Conservation (phyloP, 2,797 vertebrate genomes). For the Menidia menidia region DNA sequence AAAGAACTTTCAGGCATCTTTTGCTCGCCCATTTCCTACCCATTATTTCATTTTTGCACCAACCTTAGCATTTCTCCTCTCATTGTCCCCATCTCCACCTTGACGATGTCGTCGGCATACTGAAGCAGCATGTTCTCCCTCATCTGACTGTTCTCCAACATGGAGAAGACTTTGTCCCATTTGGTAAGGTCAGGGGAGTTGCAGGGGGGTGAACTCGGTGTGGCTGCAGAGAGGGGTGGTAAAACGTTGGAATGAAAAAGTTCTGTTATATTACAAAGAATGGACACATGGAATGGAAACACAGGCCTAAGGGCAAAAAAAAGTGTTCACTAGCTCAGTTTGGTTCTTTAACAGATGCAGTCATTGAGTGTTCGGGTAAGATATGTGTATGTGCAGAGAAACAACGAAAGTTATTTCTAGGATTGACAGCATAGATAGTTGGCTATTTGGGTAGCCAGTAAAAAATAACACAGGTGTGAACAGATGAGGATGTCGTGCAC, state of each 20-base stretch:
- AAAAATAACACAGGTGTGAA: conserved; percentile 1
- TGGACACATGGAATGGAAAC: no score
- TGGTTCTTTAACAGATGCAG: conserved; percentile 10
- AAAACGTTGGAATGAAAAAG: neutral
- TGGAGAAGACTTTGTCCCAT: conserved; percentile 97
- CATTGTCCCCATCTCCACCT: conserved; percentile 86
- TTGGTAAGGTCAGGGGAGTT: conserved; percentile 75
- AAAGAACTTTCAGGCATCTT: neutral
- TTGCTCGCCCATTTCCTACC: neutral
- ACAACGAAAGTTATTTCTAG: neutral
- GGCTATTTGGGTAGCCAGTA: neutral
- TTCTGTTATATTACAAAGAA: no score
- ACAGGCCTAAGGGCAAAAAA: neutral
- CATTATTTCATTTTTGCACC: conserved; percentile 19
- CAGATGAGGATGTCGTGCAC: conserved; percentile 22
- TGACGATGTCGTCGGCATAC: conserved; percentile 86
- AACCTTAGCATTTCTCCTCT: conserved; percentile 86
- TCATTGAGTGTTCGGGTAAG: neutral
- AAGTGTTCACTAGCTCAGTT: neutral
- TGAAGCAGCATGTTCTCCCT: conserved; percentile 95
- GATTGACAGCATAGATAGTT: neutral
- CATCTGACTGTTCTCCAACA: conserved; percentile 98
- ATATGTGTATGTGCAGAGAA: neutral
- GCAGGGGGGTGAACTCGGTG: conserved; percentile 73
- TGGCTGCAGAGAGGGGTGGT: conserved; percentile 49